Percentiles rank a stretch among this genome's conserved stretches.
Conservation (phyloP, 2,888 invertebrate genomes). For the Philereme transversata region DNA sequence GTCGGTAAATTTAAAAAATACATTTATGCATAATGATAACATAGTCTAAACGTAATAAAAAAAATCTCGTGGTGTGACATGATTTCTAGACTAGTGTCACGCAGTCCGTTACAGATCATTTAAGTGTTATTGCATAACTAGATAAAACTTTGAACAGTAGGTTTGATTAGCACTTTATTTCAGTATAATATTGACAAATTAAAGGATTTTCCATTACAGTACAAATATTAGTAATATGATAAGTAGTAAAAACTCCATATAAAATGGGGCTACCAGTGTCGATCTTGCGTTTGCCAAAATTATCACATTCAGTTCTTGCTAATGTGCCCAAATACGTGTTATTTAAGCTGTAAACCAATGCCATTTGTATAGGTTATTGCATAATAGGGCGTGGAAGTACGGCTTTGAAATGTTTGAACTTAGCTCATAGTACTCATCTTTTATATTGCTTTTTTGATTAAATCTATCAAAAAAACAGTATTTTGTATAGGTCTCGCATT, state of each 20-base stretch:
- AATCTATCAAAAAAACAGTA: too few species aligned
- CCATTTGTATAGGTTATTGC: slow-evolving; percentile 5
- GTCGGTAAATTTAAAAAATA: too few species aligned
- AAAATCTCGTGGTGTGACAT: too few species aligned
- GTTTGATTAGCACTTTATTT: neutral
- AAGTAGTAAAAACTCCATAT: neutral
- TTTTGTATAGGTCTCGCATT: too few species aligned
- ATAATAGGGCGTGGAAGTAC: slow-evolving; percentile 6
- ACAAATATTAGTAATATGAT: neutral
- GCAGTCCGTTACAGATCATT: too few species aligned
- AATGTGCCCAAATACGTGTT: neutral
- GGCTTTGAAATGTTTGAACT: slow-evolving; percentile 17
- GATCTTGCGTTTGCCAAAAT: slow-evolving; percentile 3
- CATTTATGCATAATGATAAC: too few species aligned
- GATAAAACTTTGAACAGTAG: neutral
- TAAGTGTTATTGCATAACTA: neutral
- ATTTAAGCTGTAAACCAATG: slow-evolving; percentile 5
- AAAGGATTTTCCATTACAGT: neutral
- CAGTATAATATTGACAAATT: neutral
- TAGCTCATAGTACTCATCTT: too few species aligned
- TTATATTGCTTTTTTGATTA: too few species aligned
- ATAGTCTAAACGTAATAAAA: too few species aligned
- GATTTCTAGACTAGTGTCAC: too few species aligned
- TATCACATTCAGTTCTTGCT: neutral
- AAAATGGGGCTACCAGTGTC: neutral